Conservation (phyloP, 2,888 invertebrate genomes). For the Lasioglossum lativentre region DNA sequence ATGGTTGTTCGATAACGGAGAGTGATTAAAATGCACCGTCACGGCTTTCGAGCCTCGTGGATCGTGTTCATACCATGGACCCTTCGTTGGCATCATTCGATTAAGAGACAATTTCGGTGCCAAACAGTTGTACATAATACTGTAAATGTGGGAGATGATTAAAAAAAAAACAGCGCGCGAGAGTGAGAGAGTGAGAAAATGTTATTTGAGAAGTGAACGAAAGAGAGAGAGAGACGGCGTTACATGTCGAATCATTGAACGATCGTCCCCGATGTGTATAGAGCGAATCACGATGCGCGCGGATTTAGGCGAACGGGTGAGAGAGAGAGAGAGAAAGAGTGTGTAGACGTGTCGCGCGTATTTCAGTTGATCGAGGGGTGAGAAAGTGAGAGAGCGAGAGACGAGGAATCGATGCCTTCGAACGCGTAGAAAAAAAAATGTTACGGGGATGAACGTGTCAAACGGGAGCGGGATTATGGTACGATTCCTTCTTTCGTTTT, state of each 20-base stretch:
- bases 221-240: slow-evolving; percentile 10
- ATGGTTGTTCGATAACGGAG: slow-evolving; percentile 18
- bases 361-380: background rate
- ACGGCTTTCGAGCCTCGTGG: slow-evolving; percentile 27
- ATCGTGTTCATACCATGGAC: slow-evolving; percentile 62
- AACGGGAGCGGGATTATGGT: slow-evolving; percentile 6
- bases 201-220: slow-evolving; percentile 32
- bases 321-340: no score
- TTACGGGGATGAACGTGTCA: slow-evolving; percentile 9
- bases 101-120: slow-evolving; percentile 79
- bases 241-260: slow-evolving; percentile 38
- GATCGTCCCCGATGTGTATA: slow-evolving; percentile 23
- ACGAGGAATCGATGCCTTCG: slow-evolving; percentile 23
- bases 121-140: slow-evolving; percentile 84
- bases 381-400: background rate
- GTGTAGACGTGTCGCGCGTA: slow-evolving; percentile 7
- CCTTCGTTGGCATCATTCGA: slow-evolving; percentile 67
- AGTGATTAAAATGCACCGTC: slow-evolving; percentile 13
- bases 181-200: slow-evolving; percentile 14
- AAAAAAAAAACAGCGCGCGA: slow-evolving; percentile 38
- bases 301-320: background rate
- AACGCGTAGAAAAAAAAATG: background rate
- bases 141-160: slow-evolving; percentile 77
- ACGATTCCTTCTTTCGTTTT: slow-evolving; percentile 14
- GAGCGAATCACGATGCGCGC: background rate